Evolutionary conservation across 2,888 invertebrate genomes (phyloP).

Genomic region (Psylliodes chrysocephalus): DNA sequence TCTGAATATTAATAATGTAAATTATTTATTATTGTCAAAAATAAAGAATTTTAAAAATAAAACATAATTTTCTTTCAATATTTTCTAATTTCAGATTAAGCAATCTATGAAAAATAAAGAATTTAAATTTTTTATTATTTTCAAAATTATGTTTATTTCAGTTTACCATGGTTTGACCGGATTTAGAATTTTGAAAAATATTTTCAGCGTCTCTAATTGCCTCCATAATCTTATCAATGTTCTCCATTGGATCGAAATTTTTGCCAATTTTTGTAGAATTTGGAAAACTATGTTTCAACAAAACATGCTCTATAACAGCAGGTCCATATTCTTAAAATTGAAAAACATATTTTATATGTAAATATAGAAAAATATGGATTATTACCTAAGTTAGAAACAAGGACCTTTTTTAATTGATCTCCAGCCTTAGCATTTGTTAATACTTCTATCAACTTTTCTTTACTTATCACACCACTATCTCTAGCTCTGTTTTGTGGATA

Average conservation of each 20-base stretch:
- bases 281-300: slow-evolving; percentile 76
- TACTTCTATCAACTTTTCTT: slow-evolving; percentile 69
- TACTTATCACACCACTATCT: slow-evolving; percentile 67
- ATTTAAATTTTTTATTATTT: too few relatives aligned
- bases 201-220: slow-evolving; percentile 78
- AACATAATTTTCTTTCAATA: too few relatives aligned
- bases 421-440: slow-evolving; percentile 74
- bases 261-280: slow-evolving; percentile 71
- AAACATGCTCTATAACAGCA: slow-evolving; percentile 90
- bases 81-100: too few relatives aligned
- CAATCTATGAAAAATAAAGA: too few relatives aligned
- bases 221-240: slow-evolving; percentile 70
- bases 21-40: too few relatives aligned
- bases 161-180: slow-evolving; percentile 68
- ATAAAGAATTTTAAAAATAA: too few relatives aligned
- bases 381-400: slow-evolving; percentile 82
- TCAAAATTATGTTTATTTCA: not conserved
- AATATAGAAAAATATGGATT: not conserved
- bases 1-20: too few relatives aligned
- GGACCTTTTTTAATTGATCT: slow-evolving; percentile 81
- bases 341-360: not conserved
- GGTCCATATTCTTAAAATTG: slow-evolving; percentile 88
- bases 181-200: slow-evolving; percentile 70
- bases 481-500: slow-evolving; percentile 86
- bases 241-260: slow-evolving; percentile 72